Conservation (phyloP, 2,888 invertebrate genomes). For the Operophtera brumata region DNA sequence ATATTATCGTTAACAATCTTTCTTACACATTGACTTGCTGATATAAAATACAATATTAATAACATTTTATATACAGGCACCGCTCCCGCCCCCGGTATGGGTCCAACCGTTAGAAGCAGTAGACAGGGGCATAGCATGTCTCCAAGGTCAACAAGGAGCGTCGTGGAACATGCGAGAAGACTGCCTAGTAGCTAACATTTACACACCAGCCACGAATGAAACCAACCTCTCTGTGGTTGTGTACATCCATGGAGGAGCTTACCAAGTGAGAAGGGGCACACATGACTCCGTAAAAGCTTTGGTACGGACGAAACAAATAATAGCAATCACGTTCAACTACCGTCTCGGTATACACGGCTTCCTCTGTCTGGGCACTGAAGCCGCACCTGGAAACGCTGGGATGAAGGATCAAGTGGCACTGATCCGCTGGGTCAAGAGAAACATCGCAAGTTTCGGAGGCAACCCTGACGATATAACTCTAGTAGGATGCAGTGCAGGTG, state of each 20-base stretch:
- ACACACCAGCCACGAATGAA: conserved; percentile 48
- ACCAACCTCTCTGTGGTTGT: conserved; percentile 43
- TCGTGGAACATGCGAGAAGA: conserved; percentile 40
- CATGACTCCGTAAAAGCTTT: conserved; percentile 8
- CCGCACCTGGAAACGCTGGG: conserved; percentile 49
- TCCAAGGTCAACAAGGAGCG: no score
- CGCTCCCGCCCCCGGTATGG: no score
- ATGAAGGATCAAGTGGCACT: conserved; percentile 51
- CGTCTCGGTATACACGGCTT: conserved; percentile 43
- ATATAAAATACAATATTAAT: no score
- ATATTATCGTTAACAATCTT: no score
- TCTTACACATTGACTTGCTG: no score
- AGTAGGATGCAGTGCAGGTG: conserved; percentile 44
- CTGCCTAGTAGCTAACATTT: conserved; percentile 58
- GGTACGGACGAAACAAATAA: conserved; percentile 33
- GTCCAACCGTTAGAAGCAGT: no score
- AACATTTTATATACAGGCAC: no score
- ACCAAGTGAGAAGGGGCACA: conserved; percentile 32
- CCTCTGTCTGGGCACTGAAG: conserved; percentile 43
- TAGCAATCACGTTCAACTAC: conserved; percentile 43
- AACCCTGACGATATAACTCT: conserved; percentile 51
- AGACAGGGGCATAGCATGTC: no score
- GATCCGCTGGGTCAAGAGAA: conserved; percentile 47
- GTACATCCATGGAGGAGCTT: conserved; percentile 45
- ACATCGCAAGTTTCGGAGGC: conserved; percentile 49